Evolutionary conservation across 2,113 vertebrate species (phyloP).

Genomic region (Corvus cornix): DNA sequence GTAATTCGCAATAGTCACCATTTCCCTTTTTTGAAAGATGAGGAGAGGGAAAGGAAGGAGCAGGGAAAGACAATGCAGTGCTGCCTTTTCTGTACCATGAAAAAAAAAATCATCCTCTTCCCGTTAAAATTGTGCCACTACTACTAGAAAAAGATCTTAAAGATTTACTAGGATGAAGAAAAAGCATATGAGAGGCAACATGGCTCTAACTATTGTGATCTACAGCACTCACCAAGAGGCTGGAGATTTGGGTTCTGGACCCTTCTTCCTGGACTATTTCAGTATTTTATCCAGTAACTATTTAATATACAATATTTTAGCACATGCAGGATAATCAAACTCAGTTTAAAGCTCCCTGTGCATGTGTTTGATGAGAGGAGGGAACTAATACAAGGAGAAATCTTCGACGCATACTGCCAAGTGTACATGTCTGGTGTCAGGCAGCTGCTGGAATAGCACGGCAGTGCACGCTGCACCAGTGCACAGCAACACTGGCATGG

Average conservation of each 20-base stretch:
- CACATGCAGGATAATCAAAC: neutral
- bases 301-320: neutral
- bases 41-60: neutral
- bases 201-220: neutral
- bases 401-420: neutral
- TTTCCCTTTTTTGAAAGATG: neutral
- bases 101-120: neutral
- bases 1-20: neutral
- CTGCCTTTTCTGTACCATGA: neutral
- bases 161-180: neutral
- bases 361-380: neutral
- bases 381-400: neutral
- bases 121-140: neutral
- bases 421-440: neutral
- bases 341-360: neutral
- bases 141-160: neutral
- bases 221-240: neutral
- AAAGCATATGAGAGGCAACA: neutral
- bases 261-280: neutral
- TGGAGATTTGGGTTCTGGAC: neutral
- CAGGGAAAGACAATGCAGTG: neutral
- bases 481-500: neutral
- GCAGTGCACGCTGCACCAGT: fast-evolving
- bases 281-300: neutral
- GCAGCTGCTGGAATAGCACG: fast-evolving